Evolutionary conservation across 2,113 vertebrate genomes (phyloP).

Genomic region (Cnemophilus loriae): DNA sequence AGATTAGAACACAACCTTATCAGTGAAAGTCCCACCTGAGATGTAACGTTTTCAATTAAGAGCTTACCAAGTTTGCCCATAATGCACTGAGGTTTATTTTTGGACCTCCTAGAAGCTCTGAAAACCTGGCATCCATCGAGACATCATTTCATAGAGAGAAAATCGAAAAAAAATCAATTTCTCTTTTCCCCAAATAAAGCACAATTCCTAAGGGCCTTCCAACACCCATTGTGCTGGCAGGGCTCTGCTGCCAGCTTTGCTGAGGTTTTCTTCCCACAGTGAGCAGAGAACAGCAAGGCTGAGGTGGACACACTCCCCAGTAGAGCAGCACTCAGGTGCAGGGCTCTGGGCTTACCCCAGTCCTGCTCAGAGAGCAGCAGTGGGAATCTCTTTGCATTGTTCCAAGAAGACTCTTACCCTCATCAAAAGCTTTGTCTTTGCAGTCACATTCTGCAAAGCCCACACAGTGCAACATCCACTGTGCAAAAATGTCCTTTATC

Average conservation of each 20-base stretch:
- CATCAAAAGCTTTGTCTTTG: neutral
- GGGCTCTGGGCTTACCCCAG: neutral
- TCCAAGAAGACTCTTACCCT: neutral
- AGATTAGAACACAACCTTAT: neutral
- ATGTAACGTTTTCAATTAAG: neutral
- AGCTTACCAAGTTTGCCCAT: neutral
- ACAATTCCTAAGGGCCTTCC: neutral
- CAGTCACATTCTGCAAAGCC: neutral
- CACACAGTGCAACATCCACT: neutral
- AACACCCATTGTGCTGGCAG: neutral
- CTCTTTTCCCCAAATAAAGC: neutral
- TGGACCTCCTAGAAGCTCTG: neutral
- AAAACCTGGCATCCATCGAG: neutral
- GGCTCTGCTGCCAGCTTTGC: neutral
- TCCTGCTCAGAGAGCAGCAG: neutral
- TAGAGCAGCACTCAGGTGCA: neutral
- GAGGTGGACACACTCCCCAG: neutral
- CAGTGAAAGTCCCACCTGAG: neutral
- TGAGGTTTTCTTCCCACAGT: neutral
- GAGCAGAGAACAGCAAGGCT: neutral
- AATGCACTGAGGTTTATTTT: neutral
- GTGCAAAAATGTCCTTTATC: neutral
- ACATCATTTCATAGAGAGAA: neutral
- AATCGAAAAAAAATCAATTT: neutral
- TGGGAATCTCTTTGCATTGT: neutral